These are phyloP conservation scores for Creontiades dilutus DNA, from an alignment of 2,888 invertebrate species.

Conservation along the genomic window DNA sequence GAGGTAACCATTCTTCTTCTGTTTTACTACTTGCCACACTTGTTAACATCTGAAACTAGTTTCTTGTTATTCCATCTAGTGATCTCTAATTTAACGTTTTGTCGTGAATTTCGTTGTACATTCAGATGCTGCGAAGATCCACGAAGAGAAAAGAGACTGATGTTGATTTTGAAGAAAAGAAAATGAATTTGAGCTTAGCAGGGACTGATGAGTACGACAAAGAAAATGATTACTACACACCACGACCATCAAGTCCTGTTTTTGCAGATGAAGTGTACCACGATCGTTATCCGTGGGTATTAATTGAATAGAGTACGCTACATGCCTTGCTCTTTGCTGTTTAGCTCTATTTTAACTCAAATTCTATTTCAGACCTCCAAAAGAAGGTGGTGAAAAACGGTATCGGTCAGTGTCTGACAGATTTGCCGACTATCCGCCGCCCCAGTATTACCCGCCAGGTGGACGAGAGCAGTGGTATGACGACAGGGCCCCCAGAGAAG, in stretches of 20 bases:
- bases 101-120: neutral
- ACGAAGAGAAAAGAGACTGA: conserved; percentile 96
- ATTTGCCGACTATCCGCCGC: conserved; percentile 75
- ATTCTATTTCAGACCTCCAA: conserved; percentile 2
- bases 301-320: neutral
- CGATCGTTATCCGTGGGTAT: conserved; percentile 67
- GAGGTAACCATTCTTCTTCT: conserved; percentile 82
- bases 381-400: conserved; percentile 71
- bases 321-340: neutral
- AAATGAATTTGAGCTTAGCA: conserved; percentile 89
- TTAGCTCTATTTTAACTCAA: neutral
- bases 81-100: too few species aligned
- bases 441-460: conserved; percentile 64
- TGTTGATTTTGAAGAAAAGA: conserved; percentile 96
- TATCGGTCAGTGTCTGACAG: conserved; percentile 75
- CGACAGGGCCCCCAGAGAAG: conserved; percentile 59
- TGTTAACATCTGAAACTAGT: too few species aligned
- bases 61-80: too few species aligned
- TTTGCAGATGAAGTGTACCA: conserved; percentile 78
- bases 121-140: conserved; percentile 90
- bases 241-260: conserved; percentile 84
- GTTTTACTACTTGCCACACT: neutral
- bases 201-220: conserved; percentile 84
- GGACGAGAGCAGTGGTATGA: conserved; percentile 71
- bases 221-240: conserved; percentile 85